Evolutionary conservation across 1,140 invertebrate species (phyloP).

Genomic region (Cotesia glomerata): DNA sequence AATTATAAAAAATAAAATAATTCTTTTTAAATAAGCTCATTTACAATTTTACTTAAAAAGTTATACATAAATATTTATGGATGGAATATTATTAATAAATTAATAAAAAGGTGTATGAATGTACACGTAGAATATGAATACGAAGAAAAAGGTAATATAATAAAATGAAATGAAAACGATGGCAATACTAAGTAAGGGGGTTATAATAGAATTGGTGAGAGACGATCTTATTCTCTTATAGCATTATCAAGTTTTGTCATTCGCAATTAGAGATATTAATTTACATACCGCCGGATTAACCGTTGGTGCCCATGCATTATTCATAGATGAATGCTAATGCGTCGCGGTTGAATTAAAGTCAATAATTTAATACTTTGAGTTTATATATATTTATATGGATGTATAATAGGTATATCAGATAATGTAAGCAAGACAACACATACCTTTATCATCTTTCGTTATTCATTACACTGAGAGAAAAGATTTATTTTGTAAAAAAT

Average conservation of each 20-base stretch:
- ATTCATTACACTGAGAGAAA: no score
- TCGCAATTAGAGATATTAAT: conserved; percentile 52
- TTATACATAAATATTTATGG: no score
- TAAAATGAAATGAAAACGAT: conserved; percentile 15
- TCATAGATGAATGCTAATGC: conserved; percentile 52
- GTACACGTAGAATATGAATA: neutral
- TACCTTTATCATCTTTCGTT: no score
- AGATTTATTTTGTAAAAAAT: no score
- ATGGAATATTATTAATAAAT: no score
- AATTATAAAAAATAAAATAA: no score
- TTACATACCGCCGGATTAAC: conserved; percentile 55
- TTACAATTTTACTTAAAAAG: no score
- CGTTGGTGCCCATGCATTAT: conserved; percentile 52
- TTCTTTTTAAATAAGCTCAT: no score
- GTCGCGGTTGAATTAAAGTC: conserved; percentile 49
- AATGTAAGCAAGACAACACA: no score
- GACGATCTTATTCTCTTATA: conserved; percentile 22
- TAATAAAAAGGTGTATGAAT: neutral
- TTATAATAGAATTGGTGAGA: conserved; percentile 15
- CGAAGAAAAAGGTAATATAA: neutral
- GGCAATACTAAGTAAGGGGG: neutral
- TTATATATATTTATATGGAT: conserved; percentile 6
- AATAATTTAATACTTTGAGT: conserved; percentile 53
- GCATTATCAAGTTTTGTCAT: conserved; percentile 47
- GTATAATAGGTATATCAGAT: no score